Percentiles rank a stretch among this genome's conserved stretches.
Conservation (phyloP, 2,888 invertebrate species). For the Anagyrus pseudococci region DNA sequence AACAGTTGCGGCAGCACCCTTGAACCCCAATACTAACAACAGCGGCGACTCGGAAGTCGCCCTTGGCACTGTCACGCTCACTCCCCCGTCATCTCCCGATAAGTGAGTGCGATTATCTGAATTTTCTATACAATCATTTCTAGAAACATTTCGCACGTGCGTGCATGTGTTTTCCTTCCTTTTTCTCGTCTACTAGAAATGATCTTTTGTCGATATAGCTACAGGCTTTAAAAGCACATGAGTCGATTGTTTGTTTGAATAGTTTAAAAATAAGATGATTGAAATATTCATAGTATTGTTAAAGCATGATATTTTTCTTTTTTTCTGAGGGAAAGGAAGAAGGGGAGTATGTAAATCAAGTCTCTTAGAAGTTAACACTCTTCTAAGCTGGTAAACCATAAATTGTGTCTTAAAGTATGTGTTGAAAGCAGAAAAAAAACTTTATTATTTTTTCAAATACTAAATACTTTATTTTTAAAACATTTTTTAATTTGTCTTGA, state of each 20-base stretch:
- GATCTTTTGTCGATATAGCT: slow-evolving; percentile 12
- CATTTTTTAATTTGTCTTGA: background rate
- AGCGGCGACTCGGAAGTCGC: slow-evolving; percentile 58
- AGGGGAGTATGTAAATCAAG: background rate
- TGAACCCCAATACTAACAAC: slow-evolving; percentile 39
- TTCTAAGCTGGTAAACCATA: background rate
- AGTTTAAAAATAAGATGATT: too few species aligned
- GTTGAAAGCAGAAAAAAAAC: background rate
- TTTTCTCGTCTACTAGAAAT: slow-evolving; percentile 21
- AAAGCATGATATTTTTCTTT: background rate
- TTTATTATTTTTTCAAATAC: background rate
- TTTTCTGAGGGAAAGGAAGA: background rate
- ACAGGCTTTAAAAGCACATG: slow-evolving; percentile 20
- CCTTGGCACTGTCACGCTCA: slow-evolving; percentile 63
- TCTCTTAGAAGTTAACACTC: background rate
- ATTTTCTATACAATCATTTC: slow-evolving; percentile 35
- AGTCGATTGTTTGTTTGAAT: slow-evolving; percentile 5
- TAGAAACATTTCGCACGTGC: slow-evolving; percentile 34
- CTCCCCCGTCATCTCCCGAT: slow-evolving; percentile 70
- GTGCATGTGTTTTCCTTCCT: slow-evolving; percentile 34
- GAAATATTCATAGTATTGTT: too few species aligned
- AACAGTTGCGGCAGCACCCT: slow-evolving; percentile 36
- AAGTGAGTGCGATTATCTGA: slow-evolving; percentile 63
- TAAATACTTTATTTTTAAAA: background rate
- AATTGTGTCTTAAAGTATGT: background rate